Base-by-base conservation (phyloP, 1,140 invertebrate species). In the Schmidtea mediterranea region DNA sequence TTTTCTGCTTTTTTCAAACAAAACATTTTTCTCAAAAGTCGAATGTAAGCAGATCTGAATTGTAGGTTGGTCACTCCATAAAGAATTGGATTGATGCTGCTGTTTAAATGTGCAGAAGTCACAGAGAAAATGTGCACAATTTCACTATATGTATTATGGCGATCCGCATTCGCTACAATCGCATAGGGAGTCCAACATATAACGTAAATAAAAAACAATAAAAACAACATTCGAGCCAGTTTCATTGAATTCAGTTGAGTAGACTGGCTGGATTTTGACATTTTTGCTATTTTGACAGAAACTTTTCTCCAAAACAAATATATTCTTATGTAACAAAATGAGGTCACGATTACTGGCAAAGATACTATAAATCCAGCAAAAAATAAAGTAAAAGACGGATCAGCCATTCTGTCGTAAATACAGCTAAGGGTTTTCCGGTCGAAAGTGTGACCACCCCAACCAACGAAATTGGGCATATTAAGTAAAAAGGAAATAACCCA, bases 181-280 rank as follows among this genome's bases (percentile, higher is more conserved):
- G 58, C 59, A 51, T 62, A 62, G 3, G 62, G 62, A 6, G 55
- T 54, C 62, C 62, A 64, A 50, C 61, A 62, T 9, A 57, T 36
- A 19, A 59, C 51, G 48, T 60, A 64, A 0, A 61, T 52, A 8
- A 56, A 10, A 32, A 61, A 63, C 19, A 62, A 55, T 24, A 58
- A 43, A 23, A 62, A 57, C 2, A 64, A 49, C 22, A 58, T 62
- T 13, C 55, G 51, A 0, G 60, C 57, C 0, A 58, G 47, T 8
- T 55, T 53, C 2, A 59, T 32, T 1, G 56, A 55, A 39, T 62
- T 58, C 1, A 41, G 3, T 6, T 23, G 18, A 23, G 18, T 41
- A 5, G 18, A 19, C 10, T 23, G 18, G 12, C 12, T 23, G 3
- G 3, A 10, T 41, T 23, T 23, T 6, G 18, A 23, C 18, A 19